A percentile compares a stretch with the other conserved stretches of the same genome.
These are phyloP conservation scores for Morone saxatilis DNA, from an alignment of 2,113 vertebrate genomes.

Conservation along the genomic window DNA sequence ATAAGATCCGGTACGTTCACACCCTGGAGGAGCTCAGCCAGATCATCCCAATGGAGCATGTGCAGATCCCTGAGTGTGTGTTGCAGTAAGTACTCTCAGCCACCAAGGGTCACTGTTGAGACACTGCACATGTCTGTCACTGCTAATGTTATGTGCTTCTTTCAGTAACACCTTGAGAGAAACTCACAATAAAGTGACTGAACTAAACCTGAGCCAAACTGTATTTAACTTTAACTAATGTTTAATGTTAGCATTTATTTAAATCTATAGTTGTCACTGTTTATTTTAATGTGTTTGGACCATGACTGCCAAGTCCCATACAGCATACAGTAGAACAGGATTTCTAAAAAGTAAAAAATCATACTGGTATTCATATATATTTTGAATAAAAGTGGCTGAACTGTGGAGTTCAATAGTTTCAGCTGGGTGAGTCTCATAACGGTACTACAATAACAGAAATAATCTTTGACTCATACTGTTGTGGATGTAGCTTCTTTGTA, in stretches of 20 bases:
- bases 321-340: neutral
- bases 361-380: neutral
- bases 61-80: constrained; percentile 94
- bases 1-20: constrained; percentile 94
- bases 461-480: neutral
- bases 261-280: neutral
- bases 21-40: constrained; percentile 91
- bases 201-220: neutral
- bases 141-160: neutral
- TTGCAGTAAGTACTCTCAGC: constrained; percentile 88
- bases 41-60: constrained; percentile 95
- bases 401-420: neutral
- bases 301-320: neutral
- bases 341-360: neutral
- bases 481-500: neutral
- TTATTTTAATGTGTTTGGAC: neutral
- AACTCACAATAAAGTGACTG: no score
- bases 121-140: neutral
- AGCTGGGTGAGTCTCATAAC: neutral
- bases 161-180: neutral
- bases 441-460: constrained; percentile 1
- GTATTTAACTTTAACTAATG: neutral
- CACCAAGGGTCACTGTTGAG: constrained; percentile 56
- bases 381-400: no score
- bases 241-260: neutral